Evolutionary conservation across 2,113 vertebrate genomes (phyloP).

Genomic region (Rhynchopsitta pachyrhyncha): DNA sequence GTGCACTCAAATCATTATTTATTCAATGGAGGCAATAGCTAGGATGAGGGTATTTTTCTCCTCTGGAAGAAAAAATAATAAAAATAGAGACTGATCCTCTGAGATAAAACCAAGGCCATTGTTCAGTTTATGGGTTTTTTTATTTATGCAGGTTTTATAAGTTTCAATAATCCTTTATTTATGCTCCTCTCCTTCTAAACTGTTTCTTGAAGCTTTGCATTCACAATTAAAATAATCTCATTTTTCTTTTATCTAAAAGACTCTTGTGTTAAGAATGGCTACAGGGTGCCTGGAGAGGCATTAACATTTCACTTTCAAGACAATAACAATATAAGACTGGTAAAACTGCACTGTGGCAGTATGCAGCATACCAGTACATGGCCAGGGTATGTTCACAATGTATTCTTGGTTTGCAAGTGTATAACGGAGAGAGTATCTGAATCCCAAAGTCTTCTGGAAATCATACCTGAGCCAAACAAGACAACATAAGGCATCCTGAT

Average conservation of each 20-base stretch:
- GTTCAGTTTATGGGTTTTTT: not conserved
- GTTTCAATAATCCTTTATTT: conserved; percentile 29
- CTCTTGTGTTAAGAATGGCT: not conserved
- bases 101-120: not conserved
- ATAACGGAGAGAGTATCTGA: not conserved
- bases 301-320: not conserved
- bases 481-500: not conserved
- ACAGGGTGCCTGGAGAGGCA: not conserved
- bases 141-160: not conserved
- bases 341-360: not conserved
- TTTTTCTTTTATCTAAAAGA: not conserved
- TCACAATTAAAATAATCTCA: not conserved
- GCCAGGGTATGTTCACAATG: not conserved
- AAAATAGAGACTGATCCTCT: not conserved
- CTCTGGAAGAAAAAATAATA: not conserved
- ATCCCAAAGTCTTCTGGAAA: not conserved
- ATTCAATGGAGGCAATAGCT: not conserved
- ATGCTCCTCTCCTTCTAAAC: not conserved
- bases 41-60: not conserved
- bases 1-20: not conserved
- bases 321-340: not conserved
- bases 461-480: not conserved
- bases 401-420: not conserved
- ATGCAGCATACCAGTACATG: not conserved
- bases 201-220: not conserved